Percentiles rank a stretch among this genome's conserved stretches.
Evolutionary conservation across 2,888 invertebrate genomes (phyloP).

Genomic region (Agonopterix subpropinquella): DNA sequence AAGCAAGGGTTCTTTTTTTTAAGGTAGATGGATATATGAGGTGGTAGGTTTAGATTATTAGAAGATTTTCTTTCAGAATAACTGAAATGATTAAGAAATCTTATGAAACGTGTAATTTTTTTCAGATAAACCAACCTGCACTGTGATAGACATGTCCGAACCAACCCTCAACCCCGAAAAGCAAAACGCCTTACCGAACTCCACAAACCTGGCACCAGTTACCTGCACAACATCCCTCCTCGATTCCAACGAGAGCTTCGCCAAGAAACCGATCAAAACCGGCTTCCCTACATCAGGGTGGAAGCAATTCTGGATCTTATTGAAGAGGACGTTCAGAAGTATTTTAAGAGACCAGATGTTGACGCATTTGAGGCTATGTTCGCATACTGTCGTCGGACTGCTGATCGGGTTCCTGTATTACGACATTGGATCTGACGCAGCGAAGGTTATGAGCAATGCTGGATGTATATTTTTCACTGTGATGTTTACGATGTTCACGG

Average conservation of each 20-base stretch:
- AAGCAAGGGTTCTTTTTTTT: no score
- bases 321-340: conserved; percentile 88
- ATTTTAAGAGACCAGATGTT: conserved; percentile 91
- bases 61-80: no score
- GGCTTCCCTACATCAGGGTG: conserved; percentile 89
- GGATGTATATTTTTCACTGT: conserved; percentile 97
- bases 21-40: no score
- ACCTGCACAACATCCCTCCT: conserved; percentile 83
- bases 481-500: conserved; percentile 97
- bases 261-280: conserved; percentile 78
- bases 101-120: neutral
- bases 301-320: conserved; percentile 90
- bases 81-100: no score
- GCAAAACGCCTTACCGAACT: conserved; percentile 44
- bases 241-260: conserved; percentile 83
- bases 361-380: conserved; percentile 90
- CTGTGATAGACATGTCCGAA: conserved; percentile 72
- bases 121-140: conserved; percentile 72
- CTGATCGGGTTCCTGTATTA: conserved; percentile 95
- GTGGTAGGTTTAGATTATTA: no score
- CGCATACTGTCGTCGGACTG: conserved; percentile 92
- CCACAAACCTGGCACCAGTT: conserved; percentile 65
- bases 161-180: conserved; percentile 51
- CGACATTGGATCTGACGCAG: conserved; percentile 94
- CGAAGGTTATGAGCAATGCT: conserved; percentile 95